Percentiles rank a stretch among this genome's conserved stretches.
phyloP scores from a whole-genome alignment of 2,888 invertebrate species.

The Synanthedon formicaeformis region DNA sequence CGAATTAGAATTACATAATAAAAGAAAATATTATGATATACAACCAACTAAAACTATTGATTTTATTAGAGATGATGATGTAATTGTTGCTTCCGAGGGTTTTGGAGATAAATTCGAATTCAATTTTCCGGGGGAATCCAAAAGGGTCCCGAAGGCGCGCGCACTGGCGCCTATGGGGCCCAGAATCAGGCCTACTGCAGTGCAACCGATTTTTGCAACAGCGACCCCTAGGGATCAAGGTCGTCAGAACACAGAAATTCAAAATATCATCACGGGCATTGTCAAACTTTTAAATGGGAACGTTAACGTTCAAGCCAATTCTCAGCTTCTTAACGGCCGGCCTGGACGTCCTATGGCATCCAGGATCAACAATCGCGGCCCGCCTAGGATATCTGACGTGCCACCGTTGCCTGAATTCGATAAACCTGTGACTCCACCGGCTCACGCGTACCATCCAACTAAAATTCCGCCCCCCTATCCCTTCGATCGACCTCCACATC shows the following conservation, averaged over 20 bases:
- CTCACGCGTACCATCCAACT: conserved; percentile 52
- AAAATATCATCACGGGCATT: conserved; percentile 90
- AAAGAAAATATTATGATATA: conserved; percentile 63
- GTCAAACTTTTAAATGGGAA: conserved; percentile 90
- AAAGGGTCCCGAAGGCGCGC: conserved; percentile 80
- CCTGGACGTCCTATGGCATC: conserved; percentile 78
- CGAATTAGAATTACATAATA: conserved; percentile 63
- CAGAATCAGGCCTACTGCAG: conserved; percentile 69
- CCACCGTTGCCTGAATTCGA: conserved; percentile 79
- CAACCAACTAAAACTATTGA: conserved; percentile 68
- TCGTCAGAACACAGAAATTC: conserved; percentile 76
- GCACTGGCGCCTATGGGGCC: conserved; percentile 76
- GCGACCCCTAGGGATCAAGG: conserved; percentile 55
- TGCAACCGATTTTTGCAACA: conserved; percentile 68
- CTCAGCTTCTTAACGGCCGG: conserved; percentile 70
- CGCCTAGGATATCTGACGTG: conserved; percentile 85
- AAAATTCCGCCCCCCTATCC: conserved; percentile 78
- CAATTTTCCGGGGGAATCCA: conserved; percentile 79
- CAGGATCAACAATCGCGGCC: conserved; percentile 90
- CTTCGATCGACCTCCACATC: conserved; percentile 77
- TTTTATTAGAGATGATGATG: conserved; percentile 42
- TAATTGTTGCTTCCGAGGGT: conserved; percentile 45
- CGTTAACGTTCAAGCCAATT: conserved; percentile 85
- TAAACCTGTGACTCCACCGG: conserved; percentile 56
- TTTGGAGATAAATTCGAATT: conserved; percentile 57